phyloP scores from a whole-genome alignment of 2,888 invertebrate genomes.

The Standfussiana lucernea region DNA sequence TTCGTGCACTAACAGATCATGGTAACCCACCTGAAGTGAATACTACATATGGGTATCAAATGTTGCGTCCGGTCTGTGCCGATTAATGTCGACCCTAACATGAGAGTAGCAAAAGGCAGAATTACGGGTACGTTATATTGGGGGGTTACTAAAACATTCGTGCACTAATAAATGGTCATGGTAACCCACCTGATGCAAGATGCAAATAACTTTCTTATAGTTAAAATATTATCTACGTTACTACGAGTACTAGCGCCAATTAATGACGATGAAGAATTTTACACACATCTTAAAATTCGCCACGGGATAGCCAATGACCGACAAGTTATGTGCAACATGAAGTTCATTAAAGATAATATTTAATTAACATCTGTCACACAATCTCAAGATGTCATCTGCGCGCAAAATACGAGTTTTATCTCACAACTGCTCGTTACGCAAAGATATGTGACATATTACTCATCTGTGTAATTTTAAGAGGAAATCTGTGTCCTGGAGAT shows the following conservation, averaged over 20 bases:
- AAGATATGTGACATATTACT: constrained; percentile 25
- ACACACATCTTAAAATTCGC: not conserved
- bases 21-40: not conserved
- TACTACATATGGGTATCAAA: not conserved
- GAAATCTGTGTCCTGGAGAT: not conserved
- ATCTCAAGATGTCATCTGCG: constrained; percentile 5
- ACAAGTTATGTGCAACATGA: constrained; percentile 1
- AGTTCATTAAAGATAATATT: constrained; percentile 28
- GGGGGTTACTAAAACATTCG: too few relatives aligned
- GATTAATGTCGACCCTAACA: not conserved
- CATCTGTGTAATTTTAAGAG: not conserved
- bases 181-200: not conserved
- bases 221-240: not conserved
- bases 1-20: too few relatives aligned
- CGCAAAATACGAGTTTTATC: not conserved
- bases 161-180: too few relatives aligned
- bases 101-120: not conserved
- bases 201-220: not conserved
- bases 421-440: constrained; percentile 23
- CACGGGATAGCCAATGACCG: constrained; percentile 15
- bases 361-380: constrained; percentile 16
- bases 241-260: not conserved
- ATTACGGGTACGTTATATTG: not conserved
- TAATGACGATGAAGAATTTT: not conserved
- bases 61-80: not conserved